These are phyloP conservation scores for Yponomeuta cagnagella DNA, from an alignment of 2,888 invertebrate species.

Conservation along the genomic window DNA sequence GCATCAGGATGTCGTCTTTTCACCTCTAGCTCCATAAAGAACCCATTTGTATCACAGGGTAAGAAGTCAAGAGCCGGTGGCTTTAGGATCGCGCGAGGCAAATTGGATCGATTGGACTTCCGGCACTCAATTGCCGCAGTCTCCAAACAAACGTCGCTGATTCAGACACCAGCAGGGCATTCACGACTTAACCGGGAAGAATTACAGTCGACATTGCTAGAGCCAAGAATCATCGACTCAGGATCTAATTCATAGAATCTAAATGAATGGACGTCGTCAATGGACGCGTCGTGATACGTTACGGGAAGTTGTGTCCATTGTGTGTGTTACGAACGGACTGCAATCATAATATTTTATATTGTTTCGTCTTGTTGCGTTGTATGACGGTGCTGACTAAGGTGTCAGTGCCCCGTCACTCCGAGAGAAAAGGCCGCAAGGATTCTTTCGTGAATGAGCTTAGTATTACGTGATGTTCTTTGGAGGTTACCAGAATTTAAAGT, in stretches of 20 bases:
- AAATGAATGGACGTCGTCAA: slow-evolving; percentile 7
- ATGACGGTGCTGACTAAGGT: neutral
- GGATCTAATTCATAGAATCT: slow-evolving; percentile 5
- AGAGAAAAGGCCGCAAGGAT: neutral
- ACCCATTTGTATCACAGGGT: neutral
- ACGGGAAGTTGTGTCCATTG: neutral
- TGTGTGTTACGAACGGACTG: neutral
- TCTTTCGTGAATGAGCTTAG: neutral
- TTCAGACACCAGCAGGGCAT: neutral
- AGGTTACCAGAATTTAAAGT: no score
- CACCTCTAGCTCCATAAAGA: neutral
- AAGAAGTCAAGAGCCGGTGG: slow-evolving; percentile 5
- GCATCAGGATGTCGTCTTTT: no score
- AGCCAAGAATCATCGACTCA: neutral
- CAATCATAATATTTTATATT: neutral
- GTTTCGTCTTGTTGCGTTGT: no score
- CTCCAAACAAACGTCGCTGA: slow-evolving; percentile 1
- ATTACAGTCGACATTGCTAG: neutral
- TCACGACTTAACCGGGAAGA: neutral
- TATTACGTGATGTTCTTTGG: neutral
- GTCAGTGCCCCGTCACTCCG: neutral
- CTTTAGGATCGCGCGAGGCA: neutral
- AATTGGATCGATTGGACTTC: slow-evolving; percentile 15
- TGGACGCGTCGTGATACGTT: neutral
- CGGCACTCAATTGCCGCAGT: neutral